Conservation (phyloP, 2,113 vertebrate species). For the Thermophis baileyi region DNA sequence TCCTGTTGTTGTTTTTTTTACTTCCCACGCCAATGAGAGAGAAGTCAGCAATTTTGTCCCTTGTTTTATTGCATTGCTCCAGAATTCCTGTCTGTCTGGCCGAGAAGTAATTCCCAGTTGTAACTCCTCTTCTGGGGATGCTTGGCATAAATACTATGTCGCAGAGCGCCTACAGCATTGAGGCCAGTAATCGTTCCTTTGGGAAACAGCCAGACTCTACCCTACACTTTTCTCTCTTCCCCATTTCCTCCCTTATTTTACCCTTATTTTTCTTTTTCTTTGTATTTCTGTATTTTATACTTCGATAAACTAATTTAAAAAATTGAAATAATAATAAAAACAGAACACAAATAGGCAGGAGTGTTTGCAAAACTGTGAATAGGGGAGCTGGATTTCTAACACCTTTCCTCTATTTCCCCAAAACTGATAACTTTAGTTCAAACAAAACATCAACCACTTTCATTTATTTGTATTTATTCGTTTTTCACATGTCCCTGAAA, state of each 20-base stretch:
- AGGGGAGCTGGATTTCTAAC: neutral
- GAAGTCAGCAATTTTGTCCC: neutral
- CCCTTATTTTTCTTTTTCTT: too few species aligned
- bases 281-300: too few species aligned
- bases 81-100: neutral
- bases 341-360: neutral
- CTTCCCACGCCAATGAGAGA: neutral
- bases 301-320: too few species aligned
- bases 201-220: neutral
- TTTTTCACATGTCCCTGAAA: too few species aligned
- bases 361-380: neutral
- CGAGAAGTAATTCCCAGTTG: neutral
- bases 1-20: neutral
- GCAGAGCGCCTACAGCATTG: neutral
- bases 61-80: neutral
- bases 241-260: too few species aligned
- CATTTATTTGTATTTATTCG: too few species aligned
- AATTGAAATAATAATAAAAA: too few species aligned
- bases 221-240: too few species aligned
- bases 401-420: neutral
- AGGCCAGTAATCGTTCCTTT: neutral
- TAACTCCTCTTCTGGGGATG: neutral
- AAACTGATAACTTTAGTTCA: neutral
- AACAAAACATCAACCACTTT: neutral
- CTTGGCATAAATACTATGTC: conserved; percentile 8